Evolutionary conservation across 2,888 invertebrate species (phyloP).

Genomic region (Drosophila dives): DNA sequence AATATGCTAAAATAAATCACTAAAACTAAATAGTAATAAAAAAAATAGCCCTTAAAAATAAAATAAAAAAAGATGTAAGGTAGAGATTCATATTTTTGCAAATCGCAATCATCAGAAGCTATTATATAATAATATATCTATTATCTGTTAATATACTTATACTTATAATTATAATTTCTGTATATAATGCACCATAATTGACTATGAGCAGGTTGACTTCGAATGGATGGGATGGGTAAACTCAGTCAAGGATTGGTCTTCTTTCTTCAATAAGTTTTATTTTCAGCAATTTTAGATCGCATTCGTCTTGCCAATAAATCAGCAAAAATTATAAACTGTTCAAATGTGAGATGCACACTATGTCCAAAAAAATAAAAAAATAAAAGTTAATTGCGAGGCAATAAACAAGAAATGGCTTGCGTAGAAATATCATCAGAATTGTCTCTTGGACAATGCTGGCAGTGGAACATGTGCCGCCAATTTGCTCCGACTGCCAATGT

Average conservation of each 20-base stretch:
- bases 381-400: conserved; percentile 67
- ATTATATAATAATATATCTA: background rate
- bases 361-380: conserved; percentile 38
- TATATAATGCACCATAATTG: background rate
- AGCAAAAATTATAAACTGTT: conserved; percentile 69
- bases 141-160: background rate
- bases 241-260: background rate
- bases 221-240: no score
- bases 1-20: background rate
- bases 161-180: background rate
- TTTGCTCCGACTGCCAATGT: conserved; percentile 71
- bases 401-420: conserved; percentile 33
- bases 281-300: conserved; percentile 29
- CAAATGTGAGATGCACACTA: conserved; percentile 26
- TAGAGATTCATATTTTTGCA: background rate
- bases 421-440: conserved; percentile 12
- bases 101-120: background rate
- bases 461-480: conserved; percentile 68
- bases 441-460: conserved; percentile 16
- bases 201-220: background rate
- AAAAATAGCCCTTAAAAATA: background rate
- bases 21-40: background rate
- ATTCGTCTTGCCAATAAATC: conserved; percentile 52
- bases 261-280: background rate
- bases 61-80: background rate